Evolutionary conservation across 2,113 vertebrate species (phyloP), one percentile per base, ranked within the genome.

Genomic region (Dolichotis patagonum): DNA sequence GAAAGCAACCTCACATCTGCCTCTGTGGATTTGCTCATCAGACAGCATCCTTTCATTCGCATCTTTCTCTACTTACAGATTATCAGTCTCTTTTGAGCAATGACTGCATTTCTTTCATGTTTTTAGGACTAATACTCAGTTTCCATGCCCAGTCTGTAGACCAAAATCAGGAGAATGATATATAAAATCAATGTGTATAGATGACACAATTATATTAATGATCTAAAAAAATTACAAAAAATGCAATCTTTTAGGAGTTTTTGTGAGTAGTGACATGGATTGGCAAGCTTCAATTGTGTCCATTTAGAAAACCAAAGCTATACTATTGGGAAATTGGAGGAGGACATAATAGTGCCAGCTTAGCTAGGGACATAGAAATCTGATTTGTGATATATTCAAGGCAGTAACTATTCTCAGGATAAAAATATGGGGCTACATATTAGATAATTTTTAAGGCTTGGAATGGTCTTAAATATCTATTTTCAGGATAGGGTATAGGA

Each of bases 401-500:
- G 26, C 43, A 38, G 67, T 85, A 49, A 82, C 4, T 63, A 9
- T 80, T 71, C 52, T 60, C 63, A 38, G 22, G 35, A 20, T 65
- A 65, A 96, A 78, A 84, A 80, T 43, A 43, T 19, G 28, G 10
- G 2, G 46, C 91, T 62, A 28, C 30, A 9, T 83, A 71, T 2
- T 91, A 30, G 35, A 38, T 63, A 38, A 84, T 38, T 92, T 94
- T 95, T 87, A 91, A 60, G 32, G 52, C 5, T 63, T 92, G 35
- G 24, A 71, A 56, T 92, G 9, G 7, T 90, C 43, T 95, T 94
- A 63, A 43, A 46, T 30, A 24, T 67, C 28, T 26, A 4, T 5
- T 35, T 49, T 94, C 85, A 87, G 22, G 38, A 24, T 20, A 85
- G 6, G 4, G 8, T 2, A 19, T 32, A n/a, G 49, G 32, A 62